Evolutionary conservation across 1,140 invertebrate genomes (phyloP).

Genomic region (Zaprionus africanus): DNA sequence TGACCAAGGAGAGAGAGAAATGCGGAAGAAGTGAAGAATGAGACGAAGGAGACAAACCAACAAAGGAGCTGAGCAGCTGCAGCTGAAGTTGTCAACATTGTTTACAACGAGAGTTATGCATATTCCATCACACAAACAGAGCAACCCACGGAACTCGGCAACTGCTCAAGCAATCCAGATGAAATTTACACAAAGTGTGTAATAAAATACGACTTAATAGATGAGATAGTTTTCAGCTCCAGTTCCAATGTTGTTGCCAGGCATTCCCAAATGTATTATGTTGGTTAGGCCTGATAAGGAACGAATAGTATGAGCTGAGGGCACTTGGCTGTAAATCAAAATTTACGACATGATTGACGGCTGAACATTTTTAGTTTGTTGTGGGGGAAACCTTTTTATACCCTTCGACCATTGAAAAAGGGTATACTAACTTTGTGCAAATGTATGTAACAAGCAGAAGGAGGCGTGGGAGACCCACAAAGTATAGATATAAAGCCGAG

Average conservation of each 20-base stretch:
- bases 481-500: no score
- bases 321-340: no score
- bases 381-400: no score
- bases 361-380: no score
- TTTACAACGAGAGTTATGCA: constrained; percentile 3
- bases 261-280: no score
- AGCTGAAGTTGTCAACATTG: constrained; percentile 1
- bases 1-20: not conserved
- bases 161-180: not conserved
- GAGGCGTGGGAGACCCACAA: no score
- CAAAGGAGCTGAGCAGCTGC: not conserved
- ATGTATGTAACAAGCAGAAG: no score
- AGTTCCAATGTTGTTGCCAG: not conserved
- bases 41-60: constrained; percentile 1
- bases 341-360: no score
- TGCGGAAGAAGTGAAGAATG: not conserved
- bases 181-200: not conserved
- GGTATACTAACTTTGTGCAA: no score
- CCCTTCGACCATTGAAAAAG: no score
- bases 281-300: no score
- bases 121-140: not conserved
- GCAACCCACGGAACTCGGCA: not conserved
- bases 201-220: not conserved
- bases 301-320: no score
- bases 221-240: not conserved